These are phyloP conservation scores for Tinamus major DNA, from an alignment of 2,797 vertebrate species.

Conservation along the genomic window DNA sequence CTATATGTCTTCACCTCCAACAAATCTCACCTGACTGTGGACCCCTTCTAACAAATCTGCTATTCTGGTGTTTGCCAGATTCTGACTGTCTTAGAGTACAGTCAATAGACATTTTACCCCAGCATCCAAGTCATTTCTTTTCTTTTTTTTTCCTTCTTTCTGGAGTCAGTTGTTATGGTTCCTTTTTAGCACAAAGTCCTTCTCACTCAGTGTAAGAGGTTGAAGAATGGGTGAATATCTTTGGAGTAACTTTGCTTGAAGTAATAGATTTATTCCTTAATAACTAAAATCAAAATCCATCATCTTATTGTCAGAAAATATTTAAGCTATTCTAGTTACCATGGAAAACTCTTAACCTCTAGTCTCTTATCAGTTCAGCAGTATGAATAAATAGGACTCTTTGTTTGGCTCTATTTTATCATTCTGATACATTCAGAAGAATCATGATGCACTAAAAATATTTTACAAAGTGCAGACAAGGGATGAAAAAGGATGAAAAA, in stretches of 20 bases:
- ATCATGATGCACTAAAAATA: not conserved
- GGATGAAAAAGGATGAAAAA: not conserved
- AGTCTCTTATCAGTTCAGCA: not conserved
- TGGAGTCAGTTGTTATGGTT: not conserved
- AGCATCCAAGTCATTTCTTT: not conserved
- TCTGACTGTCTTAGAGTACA: not conserved
- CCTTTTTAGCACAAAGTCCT: not conserved
- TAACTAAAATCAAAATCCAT: not conserved
- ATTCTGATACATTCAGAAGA: slow-evolving; percentile 1
- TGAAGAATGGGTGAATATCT: not conserved
- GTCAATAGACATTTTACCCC: not conserved
- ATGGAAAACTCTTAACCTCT: slow-evolving; percentile 19
- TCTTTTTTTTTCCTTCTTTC: not conserved
- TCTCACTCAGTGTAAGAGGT: not conserved
- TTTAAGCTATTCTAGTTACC: slow-evolving; percentile 8
- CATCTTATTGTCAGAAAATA: not conserved
- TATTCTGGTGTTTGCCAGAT: not conserved
- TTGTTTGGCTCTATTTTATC: not conserved
- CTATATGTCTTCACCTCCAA: not conserved
- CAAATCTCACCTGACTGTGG: not conserved
- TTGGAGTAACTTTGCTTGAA: not conserved
- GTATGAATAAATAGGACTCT: not conserved
- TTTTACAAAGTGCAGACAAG: not conserved
- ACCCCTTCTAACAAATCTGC: not conserved
- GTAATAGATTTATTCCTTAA: not conserved